A percentile compares a stretch with the other conserved stretches of the same genome.
phyloP scores from a whole-genome alignment of 2,797 vertebrate species.

The Rhodeus uyekii region DNA sequence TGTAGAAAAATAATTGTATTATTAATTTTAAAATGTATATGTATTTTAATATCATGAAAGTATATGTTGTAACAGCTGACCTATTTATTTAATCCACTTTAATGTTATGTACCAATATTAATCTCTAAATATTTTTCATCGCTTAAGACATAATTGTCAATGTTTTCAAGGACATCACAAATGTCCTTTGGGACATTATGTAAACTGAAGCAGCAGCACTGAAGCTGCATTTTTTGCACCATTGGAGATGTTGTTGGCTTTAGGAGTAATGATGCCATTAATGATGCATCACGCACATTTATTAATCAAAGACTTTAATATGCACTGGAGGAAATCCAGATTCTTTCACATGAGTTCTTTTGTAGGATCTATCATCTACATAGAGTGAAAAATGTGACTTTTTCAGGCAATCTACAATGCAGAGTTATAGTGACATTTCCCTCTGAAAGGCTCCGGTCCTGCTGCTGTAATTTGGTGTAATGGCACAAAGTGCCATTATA shows the following conservation, averaged over 20 bases:
- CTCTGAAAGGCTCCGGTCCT: conserved; percentile 2
- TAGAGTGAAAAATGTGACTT: conserved; percentile 20
- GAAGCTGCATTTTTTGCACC: not conserved
- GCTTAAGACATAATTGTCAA: not conserved
- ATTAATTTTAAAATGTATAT: not conserved
- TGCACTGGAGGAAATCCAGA: not conserved
- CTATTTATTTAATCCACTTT: not conserved
- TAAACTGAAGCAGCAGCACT: not conserved
- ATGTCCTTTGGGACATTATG: not conserved
- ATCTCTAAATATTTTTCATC: not conserved
- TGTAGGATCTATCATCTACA: conserved; percentile 14
- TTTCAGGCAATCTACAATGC: conserved; percentile 17
- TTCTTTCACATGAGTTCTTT: conserved; percentile 14
- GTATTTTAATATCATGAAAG: not conserved
- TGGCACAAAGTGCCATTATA: conserved; percentile 4
- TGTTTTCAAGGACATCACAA: not conserved
- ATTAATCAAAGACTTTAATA: not conserved
- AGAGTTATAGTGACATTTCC: conserved; percentile 21
- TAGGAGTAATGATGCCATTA: conserved; percentile 24
- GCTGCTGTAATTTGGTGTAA: conserved; percentile 27
- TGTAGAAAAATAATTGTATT: not conserved
- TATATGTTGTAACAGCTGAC: not conserved
- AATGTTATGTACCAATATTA: not conserved
- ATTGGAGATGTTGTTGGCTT: conserved; percentile 20
- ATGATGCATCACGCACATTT: conserved; percentile 17